Evolutionary conservation across 2,797 vertebrate species (phyloP).

Genomic region (Danio kyathit): DNA sequence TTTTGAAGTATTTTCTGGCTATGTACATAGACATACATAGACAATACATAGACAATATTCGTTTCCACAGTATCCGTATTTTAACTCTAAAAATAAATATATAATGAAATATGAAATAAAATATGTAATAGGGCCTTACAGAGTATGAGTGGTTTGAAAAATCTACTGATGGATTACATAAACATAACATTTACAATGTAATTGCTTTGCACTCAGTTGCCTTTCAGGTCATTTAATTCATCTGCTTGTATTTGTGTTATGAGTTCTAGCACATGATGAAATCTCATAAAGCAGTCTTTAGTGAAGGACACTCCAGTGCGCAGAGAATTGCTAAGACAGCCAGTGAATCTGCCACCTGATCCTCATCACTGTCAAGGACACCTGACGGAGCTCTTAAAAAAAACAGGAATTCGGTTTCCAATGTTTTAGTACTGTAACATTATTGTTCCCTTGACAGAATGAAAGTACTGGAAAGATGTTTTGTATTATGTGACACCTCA

Average conservation of each 20-base stretch:
- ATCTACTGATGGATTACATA: too few species aligned
- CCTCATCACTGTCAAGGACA: slow-evolving; percentile 28
- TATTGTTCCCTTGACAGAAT: not conserved
- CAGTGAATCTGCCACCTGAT: slow-evolving; percentile 32
- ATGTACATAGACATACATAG: too few species aligned
- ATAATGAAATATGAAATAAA: not conserved
- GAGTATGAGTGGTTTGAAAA: too few species aligned
- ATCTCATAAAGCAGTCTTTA: not conserved
- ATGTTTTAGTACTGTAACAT: not conserved
- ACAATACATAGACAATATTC: not conserved
- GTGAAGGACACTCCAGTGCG: not conserved
- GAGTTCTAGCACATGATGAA: not conserved
- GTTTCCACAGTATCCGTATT: not conserved
- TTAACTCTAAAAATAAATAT: not conserved
- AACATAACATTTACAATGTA: not conserved
- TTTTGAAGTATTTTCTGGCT: not conserved
- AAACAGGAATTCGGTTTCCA: not conserved
- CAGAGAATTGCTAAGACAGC: slow-evolving; percentile 19
- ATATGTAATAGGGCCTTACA: too few species aligned
- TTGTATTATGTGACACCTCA: not conserved
- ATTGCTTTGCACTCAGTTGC: not conserved
- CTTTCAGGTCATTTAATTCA: not conserved
- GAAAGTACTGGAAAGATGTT: not conserved
- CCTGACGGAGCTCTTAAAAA: not conserved
- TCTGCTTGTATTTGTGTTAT: not conserved